Conservation (phyloP, 2,113 vertebrate genomes). For the Tetraodon nigroviridis region DNA sequence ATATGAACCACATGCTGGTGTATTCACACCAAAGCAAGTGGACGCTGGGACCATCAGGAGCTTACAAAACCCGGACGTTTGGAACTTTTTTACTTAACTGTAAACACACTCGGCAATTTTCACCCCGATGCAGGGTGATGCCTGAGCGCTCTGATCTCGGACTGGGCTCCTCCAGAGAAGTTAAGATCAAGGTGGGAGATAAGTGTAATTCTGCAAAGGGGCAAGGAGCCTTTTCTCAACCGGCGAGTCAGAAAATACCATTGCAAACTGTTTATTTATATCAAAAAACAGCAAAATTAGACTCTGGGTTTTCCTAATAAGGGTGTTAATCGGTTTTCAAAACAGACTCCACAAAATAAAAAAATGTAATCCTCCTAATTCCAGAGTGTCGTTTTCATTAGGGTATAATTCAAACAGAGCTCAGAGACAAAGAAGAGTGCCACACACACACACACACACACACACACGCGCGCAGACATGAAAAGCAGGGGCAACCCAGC, state of each 20-base stretch:
- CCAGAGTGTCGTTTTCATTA: constrained; percentile 1
- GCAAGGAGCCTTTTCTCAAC: constrained; percentile 6
- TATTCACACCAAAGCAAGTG: constrained; percentile 68
- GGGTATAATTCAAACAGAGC: constrained; percentile 5
- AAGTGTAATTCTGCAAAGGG: constrained; percentile 11
- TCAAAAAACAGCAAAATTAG: no score
- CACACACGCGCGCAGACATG: constrained; percentile 26
- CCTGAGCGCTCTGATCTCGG: background rate
- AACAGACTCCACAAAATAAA: background rate
- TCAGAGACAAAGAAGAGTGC: constrained; percentile 13
- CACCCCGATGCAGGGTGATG: background rate
- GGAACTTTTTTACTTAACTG: constrained; percentile 27
- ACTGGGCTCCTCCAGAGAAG: background rate
- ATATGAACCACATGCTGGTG: constrained; percentile 92
- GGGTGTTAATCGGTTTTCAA: background rate
- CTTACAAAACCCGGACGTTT: constrained; percentile 42
- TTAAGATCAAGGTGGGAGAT: constrained; percentile 21
- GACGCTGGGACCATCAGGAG: constrained; percentile 56
- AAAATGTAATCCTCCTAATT: background rate
- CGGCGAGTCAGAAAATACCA: constrained; percentile 1
- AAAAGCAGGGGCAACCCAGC: constrained; percentile 32
- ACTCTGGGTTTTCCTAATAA: background rate
- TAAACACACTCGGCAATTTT: constrained; percentile 24
- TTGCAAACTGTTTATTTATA: constrained; percentile 3
- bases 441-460: constrained; percentile 24